Conservation (phyloP, 2,113 vertebrate species). For the Gyps fulvus region DNA sequence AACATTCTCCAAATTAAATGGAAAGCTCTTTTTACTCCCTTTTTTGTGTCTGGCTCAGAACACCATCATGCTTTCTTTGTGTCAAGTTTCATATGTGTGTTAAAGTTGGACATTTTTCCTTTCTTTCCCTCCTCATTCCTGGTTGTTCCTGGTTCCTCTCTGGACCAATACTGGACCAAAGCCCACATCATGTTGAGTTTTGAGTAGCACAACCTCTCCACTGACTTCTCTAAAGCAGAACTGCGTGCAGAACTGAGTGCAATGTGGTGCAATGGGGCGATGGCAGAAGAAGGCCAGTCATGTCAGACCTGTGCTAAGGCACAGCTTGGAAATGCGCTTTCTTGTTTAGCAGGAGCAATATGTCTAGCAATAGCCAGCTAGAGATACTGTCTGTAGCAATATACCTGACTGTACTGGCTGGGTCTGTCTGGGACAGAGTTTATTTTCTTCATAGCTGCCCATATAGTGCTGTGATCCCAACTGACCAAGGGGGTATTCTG, state of each 20-base stretch:
- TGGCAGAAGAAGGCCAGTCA: not conserved
- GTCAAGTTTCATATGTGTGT: not conserved
- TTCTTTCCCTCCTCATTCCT: not conserved
- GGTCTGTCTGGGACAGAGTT: not conserved
- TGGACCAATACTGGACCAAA: not conserved
- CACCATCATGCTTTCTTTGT: rapidly evolving
- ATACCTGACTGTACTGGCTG: not conserved
- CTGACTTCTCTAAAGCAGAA: not conserved
- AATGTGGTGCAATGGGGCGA: rapidly evolving
- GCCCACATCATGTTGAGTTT: not conserved
- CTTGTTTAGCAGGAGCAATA: not conserved
- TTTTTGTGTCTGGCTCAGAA: not conserved
- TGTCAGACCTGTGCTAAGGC: not conserved
- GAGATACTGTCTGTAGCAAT: not conserved
- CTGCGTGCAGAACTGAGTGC: too few relatives aligned
- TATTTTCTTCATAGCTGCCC: not conserved
- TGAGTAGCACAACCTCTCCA: not conserved
- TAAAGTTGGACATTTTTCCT: not conserved
- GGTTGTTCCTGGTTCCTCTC: not conserved
- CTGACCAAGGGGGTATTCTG: not conserved
- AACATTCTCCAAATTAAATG: not conserved
- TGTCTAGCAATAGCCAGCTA: not conserved
- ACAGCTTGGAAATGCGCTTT: not conserved
- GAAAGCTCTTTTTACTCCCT: not conserved
- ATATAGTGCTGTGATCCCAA: not conserved